Base-by-base conservation (phyloP, 2,113 vertebrate species). In the Apistogramma diplotaenia region DNA sequence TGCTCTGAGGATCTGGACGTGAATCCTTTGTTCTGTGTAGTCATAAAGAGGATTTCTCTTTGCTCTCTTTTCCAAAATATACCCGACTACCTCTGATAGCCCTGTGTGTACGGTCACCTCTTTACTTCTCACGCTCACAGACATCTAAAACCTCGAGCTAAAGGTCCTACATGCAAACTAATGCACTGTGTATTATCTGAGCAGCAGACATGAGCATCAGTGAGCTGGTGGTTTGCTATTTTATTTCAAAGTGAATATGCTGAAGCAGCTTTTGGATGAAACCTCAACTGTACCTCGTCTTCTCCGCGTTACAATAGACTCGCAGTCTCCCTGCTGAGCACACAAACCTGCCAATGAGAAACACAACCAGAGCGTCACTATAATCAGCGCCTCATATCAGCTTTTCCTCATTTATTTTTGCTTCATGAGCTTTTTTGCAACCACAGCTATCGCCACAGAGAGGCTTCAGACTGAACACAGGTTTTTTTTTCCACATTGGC, bases 251-350 rank as follows among this genome's bases (percentile, higher is more conserved):
- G 40, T 29, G 25, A 29, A 49, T 49, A 18, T n/a, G 43, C 21
- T 43, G 72, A 60, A 55, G 33, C 16, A 53, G 18, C 16, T 1
- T 49, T 29, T 10, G 0, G 1, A 49, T 27, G n/a, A 51, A 70
- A 70, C 49, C 23, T 70, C 43, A 49, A 1, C 51, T 51, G 53
- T 91, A 98, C 98, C 98, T 98, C 1, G 96, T 98, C 93, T 94
- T 97, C 93, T 98, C 96, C 76, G 96, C 90, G 31, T 99, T 99
- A 85, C 95, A 96, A 76, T 99, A 99, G 78, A 98, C 94, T 89
- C 93, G 97, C 77, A 99, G 91, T 79, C 74, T 96, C 65, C 96
- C 93, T 7, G 96, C 96, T 25, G 95, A 91, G 1, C 96, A 99
- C 49, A 94, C 85, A 86, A 98, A 98, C 82, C 98, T 99, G 93